A percentile compares a stretch with the other conserved stretches of the same genome.
Conservation (phyloP, 2,797 vertebrate genomes). For the Arrhamphus sclerolepis region DNA sequence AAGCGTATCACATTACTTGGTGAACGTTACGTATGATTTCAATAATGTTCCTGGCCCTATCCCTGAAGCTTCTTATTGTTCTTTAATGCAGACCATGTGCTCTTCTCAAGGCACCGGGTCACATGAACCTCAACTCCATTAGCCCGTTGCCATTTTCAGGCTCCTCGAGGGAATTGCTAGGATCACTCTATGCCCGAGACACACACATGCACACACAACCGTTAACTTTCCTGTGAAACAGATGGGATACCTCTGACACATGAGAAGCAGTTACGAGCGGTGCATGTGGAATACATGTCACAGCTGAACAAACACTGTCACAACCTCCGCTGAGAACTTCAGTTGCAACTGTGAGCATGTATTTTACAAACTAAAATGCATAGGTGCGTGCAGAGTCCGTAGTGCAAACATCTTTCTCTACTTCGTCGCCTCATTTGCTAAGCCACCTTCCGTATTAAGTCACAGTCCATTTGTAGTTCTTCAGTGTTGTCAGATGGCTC, state of each 20-base stretch:
- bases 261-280: conserved; percentile 59
- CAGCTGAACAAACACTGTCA: conserved; percentile 67
- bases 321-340: conserved; percentile 24
- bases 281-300: conserved; percentile 55
- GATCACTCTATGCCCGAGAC: conserved; percentile 35
- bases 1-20: neutral
- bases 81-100: conserved; percentile 68
- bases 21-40: conserved; percentile 2
- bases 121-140: conserved; percentile 72
- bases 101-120: conserved; percentile 63
- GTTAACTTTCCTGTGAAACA: conserved; percentile 45
- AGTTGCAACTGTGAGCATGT: conserved; percentile 28
- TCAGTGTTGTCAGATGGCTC: conserved; percentile 45
- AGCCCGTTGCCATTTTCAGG: conserved; percentile 65
- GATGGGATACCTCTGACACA: conserved; percentile 58
- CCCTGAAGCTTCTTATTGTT: conserved; percentile 63
- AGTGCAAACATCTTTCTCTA: conserved; percentile 32
- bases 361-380: neutral
- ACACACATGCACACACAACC: conserved; percentile 23
- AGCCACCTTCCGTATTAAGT: conserved; percentile 53
- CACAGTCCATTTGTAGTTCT: conserved; percentile 18
- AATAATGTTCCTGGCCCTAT: conserved; percentile 2
- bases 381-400: conserved; percentile 4
- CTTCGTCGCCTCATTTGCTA: conserved; percentile 69
- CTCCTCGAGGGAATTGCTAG: conserved; percentile 57